Percentiles rank a stretch among this genome's conserved stretches.
Conservation (phyloP, 2,113 vertebrate species). For the Syngnathus floridae region DNA sequence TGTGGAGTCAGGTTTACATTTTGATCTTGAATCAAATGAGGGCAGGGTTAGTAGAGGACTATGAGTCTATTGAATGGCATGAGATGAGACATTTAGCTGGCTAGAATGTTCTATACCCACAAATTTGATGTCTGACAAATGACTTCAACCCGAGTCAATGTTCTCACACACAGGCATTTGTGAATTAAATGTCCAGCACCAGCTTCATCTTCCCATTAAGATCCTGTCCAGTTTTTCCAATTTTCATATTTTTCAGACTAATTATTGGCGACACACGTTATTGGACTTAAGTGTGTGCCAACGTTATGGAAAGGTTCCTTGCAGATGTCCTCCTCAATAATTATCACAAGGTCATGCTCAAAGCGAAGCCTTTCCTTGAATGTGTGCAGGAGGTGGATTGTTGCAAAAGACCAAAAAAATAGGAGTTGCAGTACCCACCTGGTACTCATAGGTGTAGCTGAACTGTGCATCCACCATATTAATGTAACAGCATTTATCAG, state of each 20-base stretch:
- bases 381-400: not conserved
- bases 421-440: constrained; percentile 68
- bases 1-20: not conserved
- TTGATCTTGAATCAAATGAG: not conserved
- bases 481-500: constrained; percentile 76
- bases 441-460: constrained; percentile 93
- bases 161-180: not conserved
- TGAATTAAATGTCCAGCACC: not conserved
- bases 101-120: too few relatives aligned
- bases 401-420: not conserved
- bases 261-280: not conserved
- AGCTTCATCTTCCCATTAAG: not conserved
- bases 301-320: not conserved
- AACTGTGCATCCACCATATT: constrained; percentile 95
- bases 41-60: not conserved
- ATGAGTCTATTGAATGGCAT: not conserved
- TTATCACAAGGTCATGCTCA: not conserved
- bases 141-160: not conserved
- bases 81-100: not conserved
- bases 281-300: not conserved
- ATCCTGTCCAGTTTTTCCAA: not conserved
- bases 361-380: not conserved
- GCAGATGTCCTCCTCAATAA: not conserved
- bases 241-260: not conserved
- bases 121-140: not conserved